phyloP scores from a whole-genome alignment of 2,888 invertebrate genomes.

The Xylota segnis region DNA sequence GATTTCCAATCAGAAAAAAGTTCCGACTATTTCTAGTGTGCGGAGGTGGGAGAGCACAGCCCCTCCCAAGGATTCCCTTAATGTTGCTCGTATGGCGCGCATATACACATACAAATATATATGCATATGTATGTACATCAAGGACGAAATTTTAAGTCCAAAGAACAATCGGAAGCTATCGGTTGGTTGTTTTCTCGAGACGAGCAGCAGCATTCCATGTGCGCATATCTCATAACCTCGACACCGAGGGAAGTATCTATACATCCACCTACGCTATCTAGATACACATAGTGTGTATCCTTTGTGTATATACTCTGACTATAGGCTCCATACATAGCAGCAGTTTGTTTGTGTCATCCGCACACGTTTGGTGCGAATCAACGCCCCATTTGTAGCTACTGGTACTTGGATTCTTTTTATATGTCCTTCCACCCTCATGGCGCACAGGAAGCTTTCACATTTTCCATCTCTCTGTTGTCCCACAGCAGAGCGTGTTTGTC shows the following conservation, averaged over 20 bases:
- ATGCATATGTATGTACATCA: constrained; percentile 52
- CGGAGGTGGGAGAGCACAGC: constrained; percentile 41
- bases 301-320: constrained; percentile 23
- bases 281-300: constrained; percentile 25
- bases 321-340: constrained; percentile 72
- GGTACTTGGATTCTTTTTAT: constrained; percentile 53
- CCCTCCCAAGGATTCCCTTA: constrained; percentile 67
- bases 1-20: constrained; percentile 75
- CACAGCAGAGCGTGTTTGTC: constrained; percentile 28
- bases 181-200: constrained; percentile 76
- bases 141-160: constrained; percentile 66
- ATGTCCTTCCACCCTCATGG: constrained; percentile 50
- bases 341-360: constrained; percentile 72
- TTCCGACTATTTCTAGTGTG: constrained; percentile 70
- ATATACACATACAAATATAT: constrained; percentile 9
- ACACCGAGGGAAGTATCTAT: constrained; percentile 34
- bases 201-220: constrained; percentile 60
- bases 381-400: constrained; percentile 76
- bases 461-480: constrained; percentile 48
- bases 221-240: constrained; percentile 73
- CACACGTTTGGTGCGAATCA: constrained; percentile 73
- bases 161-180: constrained; percentile 74
- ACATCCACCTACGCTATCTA: constrained; percentile 63
- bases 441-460: constrained; percentile 52
- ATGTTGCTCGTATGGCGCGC: constrained; percentile 75